These are phyloP conservation scores for Saguinus oedipus DNA, from an alignment of 2,797 vertebrate genomes.

Conservation along the genomic window DNA sequence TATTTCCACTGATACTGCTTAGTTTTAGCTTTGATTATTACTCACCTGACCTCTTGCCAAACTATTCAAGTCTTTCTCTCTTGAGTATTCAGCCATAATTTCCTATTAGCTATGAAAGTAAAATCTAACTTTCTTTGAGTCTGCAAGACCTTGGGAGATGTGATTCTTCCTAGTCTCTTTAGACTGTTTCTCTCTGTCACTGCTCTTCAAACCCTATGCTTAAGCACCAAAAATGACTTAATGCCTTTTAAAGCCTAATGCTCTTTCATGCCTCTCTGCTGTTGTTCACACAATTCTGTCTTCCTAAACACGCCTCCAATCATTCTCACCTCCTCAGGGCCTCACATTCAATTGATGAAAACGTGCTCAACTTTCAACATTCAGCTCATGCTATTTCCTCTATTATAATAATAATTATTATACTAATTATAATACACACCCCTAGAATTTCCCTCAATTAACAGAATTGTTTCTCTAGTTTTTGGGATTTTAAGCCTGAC, in stretches of 20 bases:
- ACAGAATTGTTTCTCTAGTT: background rate
- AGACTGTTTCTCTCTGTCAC: background rate
- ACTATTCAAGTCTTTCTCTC: background rate
- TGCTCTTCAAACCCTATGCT: background rate
- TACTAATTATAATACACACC: background rate
- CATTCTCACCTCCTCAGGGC: background rate
- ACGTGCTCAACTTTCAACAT: background rate
- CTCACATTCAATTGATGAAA: background rate
- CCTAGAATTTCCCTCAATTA: background rate
- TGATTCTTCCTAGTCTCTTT: background rate
- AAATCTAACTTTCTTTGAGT: background rate
- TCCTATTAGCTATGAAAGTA: background rate
- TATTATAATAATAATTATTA: background rate
- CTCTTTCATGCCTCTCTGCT: background rate
- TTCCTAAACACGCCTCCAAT: background rate
- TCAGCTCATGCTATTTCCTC: constrained; percentile 20
- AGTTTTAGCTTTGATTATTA: background rate
- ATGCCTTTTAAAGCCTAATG: background rate
- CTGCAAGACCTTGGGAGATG: background rate
- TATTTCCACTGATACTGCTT: background rate
- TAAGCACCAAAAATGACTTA: background rate
- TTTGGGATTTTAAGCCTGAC: background rate
- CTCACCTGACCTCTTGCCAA: background rate
- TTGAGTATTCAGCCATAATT: background rate
- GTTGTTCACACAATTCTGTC: constrained; percentile 1